Conservation (phyloP, 1,140 invertebrate genomes). For the Metaphire vulgaris region DNA sequence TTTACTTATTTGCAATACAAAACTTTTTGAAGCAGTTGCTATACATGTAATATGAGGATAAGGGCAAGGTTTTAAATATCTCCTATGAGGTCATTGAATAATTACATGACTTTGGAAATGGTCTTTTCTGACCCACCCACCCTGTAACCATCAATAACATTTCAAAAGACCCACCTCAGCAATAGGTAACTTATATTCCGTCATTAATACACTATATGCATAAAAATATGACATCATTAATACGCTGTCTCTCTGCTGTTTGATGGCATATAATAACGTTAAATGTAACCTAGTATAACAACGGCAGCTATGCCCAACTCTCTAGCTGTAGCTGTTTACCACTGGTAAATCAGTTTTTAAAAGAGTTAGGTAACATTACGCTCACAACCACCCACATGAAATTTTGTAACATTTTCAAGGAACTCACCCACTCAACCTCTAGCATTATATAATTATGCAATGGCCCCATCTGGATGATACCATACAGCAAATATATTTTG, state of each 20-base stretch:
- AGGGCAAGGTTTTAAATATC: neutral
- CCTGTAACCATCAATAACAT: neutral
- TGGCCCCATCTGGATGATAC: too few species aligned
- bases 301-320: neutral
- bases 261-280: neutral
- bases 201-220: neutral
- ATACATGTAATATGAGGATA: neutral
- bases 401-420: too few species aligned
- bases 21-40: too few species aligned
- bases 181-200: neutral
- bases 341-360: neutral
- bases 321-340: neutral
- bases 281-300: neutral
- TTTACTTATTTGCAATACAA: too few species aligned
- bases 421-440: too few species aligned
- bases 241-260: too few species aligned
- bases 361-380: neutral
- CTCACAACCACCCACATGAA: neutral
- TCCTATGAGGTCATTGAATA: neutral
- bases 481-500: too few species aligned
- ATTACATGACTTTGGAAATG: neutral
- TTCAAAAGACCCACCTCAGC: neutral
- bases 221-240: neutral
- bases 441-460: too few species aligned
- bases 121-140: too few species aligned